A percentile compares a stretch with the other conserved stretches of the same genome.
Evolutionary conservation across 2,797 vertebrate species (phyloP).

Genomic region (Bradypodion ventrale): DNA sequence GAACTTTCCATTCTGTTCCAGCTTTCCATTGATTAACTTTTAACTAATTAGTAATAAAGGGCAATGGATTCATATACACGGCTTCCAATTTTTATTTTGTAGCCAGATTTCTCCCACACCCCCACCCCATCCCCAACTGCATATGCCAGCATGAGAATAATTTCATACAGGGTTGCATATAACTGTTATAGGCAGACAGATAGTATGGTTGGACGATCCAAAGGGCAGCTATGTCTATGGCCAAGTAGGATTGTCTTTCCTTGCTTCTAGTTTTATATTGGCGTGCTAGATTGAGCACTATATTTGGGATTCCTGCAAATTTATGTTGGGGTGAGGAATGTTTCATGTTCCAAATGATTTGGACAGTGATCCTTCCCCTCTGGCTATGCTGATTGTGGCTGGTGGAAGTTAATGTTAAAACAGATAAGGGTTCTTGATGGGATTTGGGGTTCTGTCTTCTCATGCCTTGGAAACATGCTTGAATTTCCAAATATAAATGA

Average conservation of each 20-base stretch:
- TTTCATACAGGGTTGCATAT: neutral
- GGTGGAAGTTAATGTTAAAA: neutral
- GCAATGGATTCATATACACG: neutral
- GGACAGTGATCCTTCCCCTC: neutral
- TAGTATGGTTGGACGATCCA: neutral
- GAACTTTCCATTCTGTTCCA: neutral
- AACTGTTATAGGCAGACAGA: neutral
- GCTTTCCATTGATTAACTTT: neutral
- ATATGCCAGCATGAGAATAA: neutral
- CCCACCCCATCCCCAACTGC: neutral
- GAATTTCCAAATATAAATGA: neutral
- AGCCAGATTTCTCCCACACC: neutral
- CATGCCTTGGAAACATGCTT: neutral
- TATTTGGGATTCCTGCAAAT: neutral
- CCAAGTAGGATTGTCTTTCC: neutral
- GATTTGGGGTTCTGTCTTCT: neutral
- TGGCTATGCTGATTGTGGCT: neutral
- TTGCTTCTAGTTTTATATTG: neutral
- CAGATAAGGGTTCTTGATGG: neutral
- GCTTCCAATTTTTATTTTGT: neutral
- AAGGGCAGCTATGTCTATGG: neutral
- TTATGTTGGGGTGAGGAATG: neutral
- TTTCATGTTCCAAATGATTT: neutral
- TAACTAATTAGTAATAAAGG: neutral
- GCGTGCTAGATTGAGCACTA: neutral